Conservation (phyloP, 2,888 invertebrate genomes). For the Melanargia galathea region DNA sequence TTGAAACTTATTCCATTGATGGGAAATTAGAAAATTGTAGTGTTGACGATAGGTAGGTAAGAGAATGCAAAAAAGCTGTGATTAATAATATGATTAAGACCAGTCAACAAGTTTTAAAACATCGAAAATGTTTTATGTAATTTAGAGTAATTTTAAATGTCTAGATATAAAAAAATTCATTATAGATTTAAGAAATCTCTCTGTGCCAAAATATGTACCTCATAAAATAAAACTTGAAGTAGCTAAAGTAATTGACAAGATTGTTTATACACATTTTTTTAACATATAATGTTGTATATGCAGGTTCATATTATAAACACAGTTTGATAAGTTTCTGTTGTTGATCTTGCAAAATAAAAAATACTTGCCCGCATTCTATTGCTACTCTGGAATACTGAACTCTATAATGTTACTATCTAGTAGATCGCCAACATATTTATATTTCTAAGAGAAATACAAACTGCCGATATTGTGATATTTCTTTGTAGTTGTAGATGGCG, state of each 20-base stretch:
- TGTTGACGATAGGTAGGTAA: slow-evolving; percentile 77
- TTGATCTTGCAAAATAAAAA: slow-evolving; percentile 33
- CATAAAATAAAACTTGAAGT: slow-evolving; percentile 83
- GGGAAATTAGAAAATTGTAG: slow-evolving; percentile 71
- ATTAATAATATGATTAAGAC: slow-evolving; percentile 82
- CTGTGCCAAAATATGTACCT: slow-evolving; percentile 93
- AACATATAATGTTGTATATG: slow-evolving; percentile 49
- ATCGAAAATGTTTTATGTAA: slow-evolving; percentile 80
- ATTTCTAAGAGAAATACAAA: slow-evolving; percentile 32
- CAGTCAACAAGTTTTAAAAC: slow-evolving; percentile 82
- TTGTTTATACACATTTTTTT: slow-evolving; percentile 68
- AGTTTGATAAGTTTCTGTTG: slow-evolving; percentile 31
- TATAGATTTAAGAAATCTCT: slow-evolving; percentile 83
- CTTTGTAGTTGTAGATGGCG: slow-evolving; percentile 35
- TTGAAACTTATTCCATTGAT: slow-evolving; percentile 72
- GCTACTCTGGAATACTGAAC: slow-evolving; percentile 24
- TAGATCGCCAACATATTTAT: slow-evolving; percentile 25
- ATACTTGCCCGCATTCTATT: slow-evolving; percentile 46
- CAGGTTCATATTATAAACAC: slow-evolving; percentile 39
- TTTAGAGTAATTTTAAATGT: slow-evolving; percentile 67
- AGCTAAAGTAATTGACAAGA: slow-evolving; percentile 73
- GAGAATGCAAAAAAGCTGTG: slow-evolving; percentile 79
- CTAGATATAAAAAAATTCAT: slow-evolving; percentile 72
- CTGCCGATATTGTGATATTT: slow-evolving; percentile 49
- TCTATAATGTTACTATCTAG: neutral